Conservation (phyloP, 2,113 vertebrate species). For the Electrona antarctica region DNA sequence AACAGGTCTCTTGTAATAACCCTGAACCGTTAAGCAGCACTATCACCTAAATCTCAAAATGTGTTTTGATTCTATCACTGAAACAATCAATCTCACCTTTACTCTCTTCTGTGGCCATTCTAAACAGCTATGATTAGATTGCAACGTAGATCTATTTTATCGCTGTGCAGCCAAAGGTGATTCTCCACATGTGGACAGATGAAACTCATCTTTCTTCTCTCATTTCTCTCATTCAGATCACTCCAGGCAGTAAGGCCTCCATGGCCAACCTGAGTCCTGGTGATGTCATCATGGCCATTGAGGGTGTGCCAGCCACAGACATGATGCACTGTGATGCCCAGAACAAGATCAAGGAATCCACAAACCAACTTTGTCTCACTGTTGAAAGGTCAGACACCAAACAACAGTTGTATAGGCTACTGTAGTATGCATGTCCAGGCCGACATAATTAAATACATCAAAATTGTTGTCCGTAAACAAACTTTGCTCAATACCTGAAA, state of each 20-base stretch:
- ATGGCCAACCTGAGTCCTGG: slow-evolving; percentile 88
- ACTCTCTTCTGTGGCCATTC: background rate
- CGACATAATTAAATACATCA: too few relatives aligned
- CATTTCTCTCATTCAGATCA: slow-evolving; percentile 80
- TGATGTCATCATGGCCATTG: slow-evolving; percentile 92
- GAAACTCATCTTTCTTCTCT: background rate
- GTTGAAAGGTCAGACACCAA: slow-evolving; percentile 85
- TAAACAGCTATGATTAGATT: too few relatives aligned
- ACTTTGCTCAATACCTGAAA: too few relatives aligned
- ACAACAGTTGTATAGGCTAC: background rate
- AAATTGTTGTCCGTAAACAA: too few relatives aligned
- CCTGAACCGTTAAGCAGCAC: too few relatives aligned
- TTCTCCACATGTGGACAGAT: too few relatives aligned
- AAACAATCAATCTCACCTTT: background rate
- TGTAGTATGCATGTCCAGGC: background rate
- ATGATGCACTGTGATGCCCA: slow-evolving; percentile 97
- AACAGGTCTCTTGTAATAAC: too few relatives aligned
- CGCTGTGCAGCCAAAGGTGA: too few relatives aligned
- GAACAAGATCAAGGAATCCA: slow-evolving; percentile 92
- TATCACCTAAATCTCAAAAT: too few relatives aligned
- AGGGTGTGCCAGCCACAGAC: slow-evolving; percentile 84
- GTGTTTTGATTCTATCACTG: too few relatives aligned
- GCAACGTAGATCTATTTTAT: too few relatives aligned
- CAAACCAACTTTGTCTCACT: slow-evolving; percentile 84
- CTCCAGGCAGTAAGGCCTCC: slow-evolving; percentile 93